Evolutionary conservation across 2,888 invertebrate genomes (phyloP).

Genomic region (Xylota segnis): DNA sequence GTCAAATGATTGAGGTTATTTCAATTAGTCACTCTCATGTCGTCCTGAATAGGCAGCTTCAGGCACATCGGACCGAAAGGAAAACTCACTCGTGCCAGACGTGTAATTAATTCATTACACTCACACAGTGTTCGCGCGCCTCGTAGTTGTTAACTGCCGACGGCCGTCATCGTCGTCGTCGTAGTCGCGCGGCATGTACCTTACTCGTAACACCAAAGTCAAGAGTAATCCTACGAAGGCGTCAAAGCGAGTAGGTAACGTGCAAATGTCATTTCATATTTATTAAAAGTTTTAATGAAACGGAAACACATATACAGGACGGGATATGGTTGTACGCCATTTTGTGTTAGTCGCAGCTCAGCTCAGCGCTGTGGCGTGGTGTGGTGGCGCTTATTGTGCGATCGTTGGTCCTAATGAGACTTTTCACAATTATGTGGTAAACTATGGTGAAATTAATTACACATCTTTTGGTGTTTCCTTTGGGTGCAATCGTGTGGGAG

Average conservation of each 20-base stretch:
- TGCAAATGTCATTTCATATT: slow-evolving; percentile 66
- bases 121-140: slow-evolving; percentile 41
- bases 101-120: slow-evolving; percentile 62
- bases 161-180: background rate
- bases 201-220: slow-evolving; percentile 47
- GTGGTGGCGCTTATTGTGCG: slow-evolving; percentile 34
- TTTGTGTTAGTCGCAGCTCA: slow-evolving; percentile 24
- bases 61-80: slow-evolving; percentile 38
- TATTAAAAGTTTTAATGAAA: slow-evolving; percentile 69
- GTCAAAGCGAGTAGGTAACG: slow-evolving; percentile 49
- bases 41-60: slow-evolving; percentile 50
- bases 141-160: slow-evolving; percentile 27
- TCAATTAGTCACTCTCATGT: slow-evolving; percentile 54
- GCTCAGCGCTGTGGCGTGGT: background rate
- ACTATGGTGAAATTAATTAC: slow-evolving; percentile 58
- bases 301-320: slow-evolving; percentile 49
- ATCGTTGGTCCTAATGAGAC: slow-evolving; percentile 59
- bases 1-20: slow-evolving; percentile 63
- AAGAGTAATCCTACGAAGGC: slow-evolving; percentile 51
- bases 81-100: slow-evolving; percentile 56
- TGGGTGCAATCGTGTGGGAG: slow-evolving; percentile 11
- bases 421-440: slow-evolving; percentile 53
- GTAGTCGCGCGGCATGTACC: background rate
- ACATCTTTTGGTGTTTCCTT: slow-evolving; percentile 36
- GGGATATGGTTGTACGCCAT: slow-evolving; percentile 25